Evolutionary conservation across 2,888 invertebrate genomes (phyloP).

Genomic region (Lithophane ornitopus): DNA sequence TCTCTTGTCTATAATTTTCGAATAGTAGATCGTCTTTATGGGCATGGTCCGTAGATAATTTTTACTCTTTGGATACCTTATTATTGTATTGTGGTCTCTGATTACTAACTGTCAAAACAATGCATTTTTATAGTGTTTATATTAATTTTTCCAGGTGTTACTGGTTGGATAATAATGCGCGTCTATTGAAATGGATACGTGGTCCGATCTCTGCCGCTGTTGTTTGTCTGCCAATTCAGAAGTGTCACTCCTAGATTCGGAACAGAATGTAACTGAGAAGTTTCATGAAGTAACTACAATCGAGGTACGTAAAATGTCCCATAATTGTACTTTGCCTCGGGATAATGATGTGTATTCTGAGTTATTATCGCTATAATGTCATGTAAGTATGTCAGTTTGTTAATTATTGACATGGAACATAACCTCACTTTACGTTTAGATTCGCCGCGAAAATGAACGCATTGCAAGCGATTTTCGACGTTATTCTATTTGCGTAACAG

Average conservation of each 20-base stretch:
- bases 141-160: slow-evolving; percentile 81
- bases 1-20: slow-evolving; percentile 89
- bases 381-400: slow-evolving; percentile 50
- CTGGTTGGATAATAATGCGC: slow-evolving; percentile 78
- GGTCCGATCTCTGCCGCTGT: slow-evolving; percentile 87
- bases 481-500: neutral
- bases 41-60: slow-evolving; percentile 90
- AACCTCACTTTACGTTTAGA: slow-evolving; percentile 54
- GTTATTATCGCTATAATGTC: slow-evolving; percentile 30
- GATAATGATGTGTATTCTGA: neutral
- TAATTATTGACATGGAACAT: slow-evolving; percentile 64
- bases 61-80: slow-evolving; percentile 87
- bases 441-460: slow-evolving; percentile 55
- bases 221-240: slow-evolving; percentile 85
- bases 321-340: neutral
- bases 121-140: slow-evolving; percentile 75
- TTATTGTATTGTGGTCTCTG: slow-evolving; percentile 81
- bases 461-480: slow-evolving; percentile 38
- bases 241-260: slow-evolving; percentile 83
- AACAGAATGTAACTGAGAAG: slow-evolving; percentile 80
- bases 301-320: slow-evolving; percentile 74
- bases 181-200: slow-evolving; percentile 85
- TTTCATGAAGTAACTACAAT: slow-evolving; percentile 85
- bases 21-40: slow-evolving; percentile 88
- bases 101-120: slow-evolving; percentile 85